These are phyloP conservation scores for Conistra vaccinii DNA, from an alignment of 2,888 invertebrate species.

Conservation along the genomic window DNA sequence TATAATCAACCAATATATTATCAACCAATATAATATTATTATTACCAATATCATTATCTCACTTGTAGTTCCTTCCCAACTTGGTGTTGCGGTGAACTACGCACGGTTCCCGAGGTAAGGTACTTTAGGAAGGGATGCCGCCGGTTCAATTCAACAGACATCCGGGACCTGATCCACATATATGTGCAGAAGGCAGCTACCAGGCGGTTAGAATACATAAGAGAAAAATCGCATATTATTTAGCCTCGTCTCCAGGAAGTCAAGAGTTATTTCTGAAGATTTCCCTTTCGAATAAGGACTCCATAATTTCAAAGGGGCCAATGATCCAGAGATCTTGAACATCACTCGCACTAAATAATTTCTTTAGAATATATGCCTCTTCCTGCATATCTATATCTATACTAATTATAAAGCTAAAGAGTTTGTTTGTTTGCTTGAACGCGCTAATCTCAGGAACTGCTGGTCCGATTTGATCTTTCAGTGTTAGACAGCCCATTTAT, in stretches of 20 bases:
- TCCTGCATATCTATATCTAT: background rate
- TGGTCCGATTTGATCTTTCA: too few relatives aligned
- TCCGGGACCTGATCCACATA: background rate
- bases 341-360: background rate
- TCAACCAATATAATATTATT: too few relatives aligned
- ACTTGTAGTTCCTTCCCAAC: background rate
- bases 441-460: too few relatives aligned
- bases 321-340: too few relatives aligned
- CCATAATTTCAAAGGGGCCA: background rate
- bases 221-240: background rate
- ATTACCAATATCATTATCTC: too few relatives aligned
- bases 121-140: background rate
- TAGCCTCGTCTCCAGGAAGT: background rate
- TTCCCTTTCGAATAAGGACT: background rate
- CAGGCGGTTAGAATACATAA: too few relatives aligned
- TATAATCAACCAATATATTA: too few relatives aligned
- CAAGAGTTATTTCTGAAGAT: background rate
- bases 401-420: too few relatives aligned
- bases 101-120: background rate
- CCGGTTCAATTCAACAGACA: background rate
- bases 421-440: too few relatives aligned
- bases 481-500: too few relatives aligned
- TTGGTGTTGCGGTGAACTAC: background rate
- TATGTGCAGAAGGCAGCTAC: background rate
- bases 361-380: background rate